Evolutionary conservation across 2,888 invertebrate genomes (phyloP).

Genomic region (Hedya salicella): DNA sequence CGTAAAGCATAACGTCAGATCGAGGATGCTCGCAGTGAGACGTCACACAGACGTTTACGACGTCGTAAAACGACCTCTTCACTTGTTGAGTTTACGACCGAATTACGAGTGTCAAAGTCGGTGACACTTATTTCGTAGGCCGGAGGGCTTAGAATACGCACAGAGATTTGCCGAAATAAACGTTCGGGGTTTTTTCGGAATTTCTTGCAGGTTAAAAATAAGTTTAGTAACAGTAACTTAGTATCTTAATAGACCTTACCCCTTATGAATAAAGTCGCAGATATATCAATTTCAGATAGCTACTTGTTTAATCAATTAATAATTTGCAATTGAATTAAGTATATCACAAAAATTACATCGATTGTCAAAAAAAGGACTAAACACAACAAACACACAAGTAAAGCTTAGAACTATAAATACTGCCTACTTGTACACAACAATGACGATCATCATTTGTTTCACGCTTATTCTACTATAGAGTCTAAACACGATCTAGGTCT

Average conservation of each 20-base stretch:
- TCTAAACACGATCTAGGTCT: background rate
- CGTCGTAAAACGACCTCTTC: constrained; percentile 76
- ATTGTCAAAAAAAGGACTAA: too few species aligned
- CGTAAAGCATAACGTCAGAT: constrained; percentile 39
- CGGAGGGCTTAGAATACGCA: constrained; percentile 46
- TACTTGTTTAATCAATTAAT: too few species aligned
- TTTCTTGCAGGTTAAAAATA: background rate
- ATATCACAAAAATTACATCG: too few species aligned
- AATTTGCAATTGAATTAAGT: too few species aligned
- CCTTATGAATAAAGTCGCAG: too few species aligned
- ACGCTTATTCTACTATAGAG: too few species aligned
- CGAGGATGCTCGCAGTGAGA: constrained; percentile 72
- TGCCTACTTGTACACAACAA: too few species aligned
- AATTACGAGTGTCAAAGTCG: constrained; percentile 49
- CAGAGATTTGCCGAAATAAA: background rate
- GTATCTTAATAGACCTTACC: background rate
- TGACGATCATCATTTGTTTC: too few species aligned
- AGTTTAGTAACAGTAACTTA: constrained; percentile 7
- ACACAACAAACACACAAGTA: too few species aligned
- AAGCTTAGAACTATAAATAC: too few species aligned
- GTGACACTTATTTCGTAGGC: constrained; percentile 48
- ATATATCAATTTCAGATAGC: too few species aligned
- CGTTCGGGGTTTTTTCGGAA: constrained; percentile 12
- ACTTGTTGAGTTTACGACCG: constrained; percentile 76
- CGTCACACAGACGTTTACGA: constrained; percentile 75